phyloP scores from a whole-genome alignment of 2,888 invertebrate genomes.

The Mechanitis messenoides region DNA sequence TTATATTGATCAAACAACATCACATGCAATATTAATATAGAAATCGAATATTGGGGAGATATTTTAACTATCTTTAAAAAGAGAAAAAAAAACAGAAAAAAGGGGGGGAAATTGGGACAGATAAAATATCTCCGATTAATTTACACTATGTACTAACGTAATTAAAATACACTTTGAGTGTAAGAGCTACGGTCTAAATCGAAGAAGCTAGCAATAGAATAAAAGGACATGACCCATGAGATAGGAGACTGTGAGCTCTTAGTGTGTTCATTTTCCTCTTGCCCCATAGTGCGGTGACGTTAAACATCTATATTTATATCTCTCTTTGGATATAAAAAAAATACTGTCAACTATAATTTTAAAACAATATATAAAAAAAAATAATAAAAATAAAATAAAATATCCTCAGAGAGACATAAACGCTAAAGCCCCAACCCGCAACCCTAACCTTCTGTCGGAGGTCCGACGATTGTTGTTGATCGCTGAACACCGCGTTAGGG shows the following conservation, averaged over 20 bases:
- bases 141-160: constrained; percentile 17
- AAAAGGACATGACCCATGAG: constrained; percentile 20
- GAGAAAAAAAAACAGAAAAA: neutral
- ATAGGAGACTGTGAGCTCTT: constrained; percentile 20
- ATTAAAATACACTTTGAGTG: constrained; percentile 16
- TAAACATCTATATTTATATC: constrained; percentile 27
- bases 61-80: constrained; percentile 27
- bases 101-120: constrained; percentile 14
- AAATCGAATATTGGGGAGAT: constrained; percentile 26
- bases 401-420: constrained; percentile 22
- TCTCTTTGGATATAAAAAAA: constrained; percentile 17
- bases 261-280: constrained; percentile 29
- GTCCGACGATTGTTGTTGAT: constrained; percentile 70
- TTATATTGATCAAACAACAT: constrained; percentile 45
- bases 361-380: neutral
- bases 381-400: constrained; percentile 1
- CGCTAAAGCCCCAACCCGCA: constrained; percentile 28
- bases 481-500: constrained; percentile 76
- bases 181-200: constrained; percentile 23
- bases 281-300: constrained; percentile 30
- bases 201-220: constrained; percentile 28
- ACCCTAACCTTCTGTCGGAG: constrained; percentile 67
- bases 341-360: too few species aligned
- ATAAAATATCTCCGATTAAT: constrained; percentile 31
- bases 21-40: constrained; percentile 54